These are phyloP conservation scores for Coreoperca whiteheadi DNA, from an alignment of 2,113 vertebrate genomes.

Conservation along the genomic window DNA sequence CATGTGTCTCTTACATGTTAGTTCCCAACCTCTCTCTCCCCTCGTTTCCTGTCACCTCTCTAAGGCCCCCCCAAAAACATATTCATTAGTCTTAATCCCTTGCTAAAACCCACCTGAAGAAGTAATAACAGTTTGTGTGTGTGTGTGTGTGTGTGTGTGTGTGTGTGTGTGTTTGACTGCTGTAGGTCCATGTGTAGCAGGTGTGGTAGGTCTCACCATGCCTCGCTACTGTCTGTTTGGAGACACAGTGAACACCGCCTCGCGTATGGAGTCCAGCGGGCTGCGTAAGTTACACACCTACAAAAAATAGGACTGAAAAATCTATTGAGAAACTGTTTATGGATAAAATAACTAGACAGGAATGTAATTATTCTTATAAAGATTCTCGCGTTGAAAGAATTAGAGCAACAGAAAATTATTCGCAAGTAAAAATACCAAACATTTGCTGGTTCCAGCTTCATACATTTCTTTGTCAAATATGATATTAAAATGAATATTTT, in stretches of 20 bases:
- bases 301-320: background rate
- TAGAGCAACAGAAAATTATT: too few species aligned
- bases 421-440: too few species aligned
- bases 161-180: slow-evolving; percentile 7
- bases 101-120: background rate
- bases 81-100: too few species aligned
- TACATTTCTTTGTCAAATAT: background rate
- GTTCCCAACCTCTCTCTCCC: too few species aligned
- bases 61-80: too few species aligned
- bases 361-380: too few species aligned
- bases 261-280: slow-evolving; percentile 85
- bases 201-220: slow-evolving; percentile 88
- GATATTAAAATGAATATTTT: too few species aligned
- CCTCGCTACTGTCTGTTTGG: slow-evolving; percentile 88
- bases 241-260: slow-evolving; percentile 86
- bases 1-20: too few species aligned
- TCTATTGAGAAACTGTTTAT: background rate
- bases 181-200: slow-evolving; percentile 83
- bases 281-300: slow-evolving; percentile 75
- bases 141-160: background rate
- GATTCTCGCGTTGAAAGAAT: too few species aligned
- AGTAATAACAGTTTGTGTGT: background rate
- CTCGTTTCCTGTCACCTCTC: too few species aligned
- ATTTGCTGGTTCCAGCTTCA: background rate
- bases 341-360: background rate